A percentile compares a stretch with the other conserved stretches of the same genome.
These are phyloP conservation scores for Phalloptychus januarius DNA, from an alignment of 2,797 vertebrate species.

Conservation along the genomic window DNA sequence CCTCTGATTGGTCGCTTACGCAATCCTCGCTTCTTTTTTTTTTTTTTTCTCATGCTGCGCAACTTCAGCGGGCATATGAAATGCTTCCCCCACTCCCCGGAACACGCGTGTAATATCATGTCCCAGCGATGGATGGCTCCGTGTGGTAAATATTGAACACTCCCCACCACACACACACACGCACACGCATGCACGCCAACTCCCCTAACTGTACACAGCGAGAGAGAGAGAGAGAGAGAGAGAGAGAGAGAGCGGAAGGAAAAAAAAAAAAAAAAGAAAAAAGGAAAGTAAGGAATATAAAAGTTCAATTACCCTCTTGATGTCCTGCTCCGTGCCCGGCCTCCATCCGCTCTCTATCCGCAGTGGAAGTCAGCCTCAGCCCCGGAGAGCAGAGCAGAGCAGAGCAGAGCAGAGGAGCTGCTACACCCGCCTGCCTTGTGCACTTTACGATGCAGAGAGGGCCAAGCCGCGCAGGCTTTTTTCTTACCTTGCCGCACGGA, in stretches of 20 bases:
- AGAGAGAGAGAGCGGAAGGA: too few species aligned
- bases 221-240: background rate
- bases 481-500: constrained; percentile 69
- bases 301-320: constrained; percentile 56
- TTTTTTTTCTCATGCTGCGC: constrained; percentile 26
- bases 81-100: constrained; percentile 13
- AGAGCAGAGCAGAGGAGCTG: constrained; percentile 52
- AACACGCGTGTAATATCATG: background rate
- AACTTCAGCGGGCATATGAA: constrained; percentile 32
- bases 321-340: constrained; percentile 43
- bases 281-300: background rate
- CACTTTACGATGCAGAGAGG: constrained; percentile 52
- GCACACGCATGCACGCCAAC: background rate
- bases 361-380: constrained; percentile 43
- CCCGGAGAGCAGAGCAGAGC: constrained; percentile 43
- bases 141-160: background rate
- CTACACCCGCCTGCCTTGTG: constrained; percentile 47
- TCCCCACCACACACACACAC: background rate
- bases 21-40: constrained; percentile 15
- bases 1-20: constrained; percentile 66
- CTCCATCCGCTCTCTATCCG: constrained; percentile 54
- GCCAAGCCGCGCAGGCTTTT: constrained; percentile 55
- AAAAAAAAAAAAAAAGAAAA: background rate
- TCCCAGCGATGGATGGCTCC: background rate
- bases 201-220: background rate